phyloP scores from a whole-genome alignment of 2,113 vertebrate species.

The Castor canadensis region DNA sequence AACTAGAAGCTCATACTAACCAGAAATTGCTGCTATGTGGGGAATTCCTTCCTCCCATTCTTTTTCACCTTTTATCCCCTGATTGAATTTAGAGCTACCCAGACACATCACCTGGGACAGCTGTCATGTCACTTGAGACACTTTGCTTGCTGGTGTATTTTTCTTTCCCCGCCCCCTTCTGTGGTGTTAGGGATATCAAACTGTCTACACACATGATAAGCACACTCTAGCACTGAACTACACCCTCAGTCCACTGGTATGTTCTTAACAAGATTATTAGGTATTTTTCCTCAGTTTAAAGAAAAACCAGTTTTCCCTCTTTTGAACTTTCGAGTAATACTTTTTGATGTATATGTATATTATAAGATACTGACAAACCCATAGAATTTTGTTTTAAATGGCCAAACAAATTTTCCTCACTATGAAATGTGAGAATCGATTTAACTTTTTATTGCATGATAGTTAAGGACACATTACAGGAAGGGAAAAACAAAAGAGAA shows the following conservation, averaged over 20 bases:
- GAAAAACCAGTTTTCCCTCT: not conserved
- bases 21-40: not conserved
- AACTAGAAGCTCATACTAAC: not conserved
- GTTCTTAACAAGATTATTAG: not conserved
- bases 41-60: not conserved
- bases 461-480: not conserved
- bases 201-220: not conserved
- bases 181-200: not conserved
- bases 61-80: not conserved
- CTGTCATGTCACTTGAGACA: not conserved
- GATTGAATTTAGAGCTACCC: not conserved
- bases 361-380: not conserved
- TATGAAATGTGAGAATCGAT: not conserved
- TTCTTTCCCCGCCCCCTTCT: not conserved
- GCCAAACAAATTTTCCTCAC: not conserved
- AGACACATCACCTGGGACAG: not conserved
- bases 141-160: not conserved
- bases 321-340: not conserved
- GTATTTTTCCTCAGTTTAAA: not conserved
- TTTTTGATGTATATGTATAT: not conserved
- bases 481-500: not conserved
- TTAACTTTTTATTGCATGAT: not conserved
- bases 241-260: not conserved
- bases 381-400: not conserved
- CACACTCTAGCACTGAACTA: not conserved